Base-by-base conservation (phyloP, 37 sponge, comb jelly and placozoan species). In the Spongilla lacustris region DNA sequence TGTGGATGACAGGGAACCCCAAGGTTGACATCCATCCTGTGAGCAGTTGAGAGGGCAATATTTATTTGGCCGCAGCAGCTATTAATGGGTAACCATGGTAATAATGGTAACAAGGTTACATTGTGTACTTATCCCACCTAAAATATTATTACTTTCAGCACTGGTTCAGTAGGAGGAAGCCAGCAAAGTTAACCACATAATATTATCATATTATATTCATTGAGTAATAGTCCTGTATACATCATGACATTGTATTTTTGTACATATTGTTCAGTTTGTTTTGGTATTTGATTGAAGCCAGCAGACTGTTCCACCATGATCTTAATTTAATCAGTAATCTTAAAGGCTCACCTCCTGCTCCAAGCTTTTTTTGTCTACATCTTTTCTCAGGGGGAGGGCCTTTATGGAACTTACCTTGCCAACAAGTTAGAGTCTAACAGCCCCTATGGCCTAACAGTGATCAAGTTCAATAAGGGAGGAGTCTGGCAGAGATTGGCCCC, bases 401-500 rank as follows among this genome's bases (percentile, higher is more conserved):
- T 96, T 28, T 71, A 50, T 13, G 95, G 97, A 30, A 94, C 92
- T 0, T 91, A 85, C 66, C 68, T 96, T 25, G 97, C 89, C 46
- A 96, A 96, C 76, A 30, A n/a, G 8, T 50, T 85, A 67, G 77
- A 73, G 22, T 76, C 34, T 26, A 36, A 23, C 31, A 75, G 29
- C 8, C 22, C 79, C n/a, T 28, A 70, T 33, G 83, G 85, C 28
- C 1, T 26, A 22, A 84, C 89, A 9, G 89, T 96, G 5, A 89
- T 93, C 75, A 85, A 74, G 69, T 96, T 79, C 58, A 93, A 96
- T 73, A 96, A 96, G 75, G 97, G 97, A 36, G 95, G 91, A 37
- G 68, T 36, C 37, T 96, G 97, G 97, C 33, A 30, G 49, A 31
- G 73, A 9, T 71, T 96, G 5, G 76, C 83, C 41, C 84, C 97